Conservation (phyloP, 2,797 vertebrate genomes). For the Pseudochromis fuscus region DNA sequence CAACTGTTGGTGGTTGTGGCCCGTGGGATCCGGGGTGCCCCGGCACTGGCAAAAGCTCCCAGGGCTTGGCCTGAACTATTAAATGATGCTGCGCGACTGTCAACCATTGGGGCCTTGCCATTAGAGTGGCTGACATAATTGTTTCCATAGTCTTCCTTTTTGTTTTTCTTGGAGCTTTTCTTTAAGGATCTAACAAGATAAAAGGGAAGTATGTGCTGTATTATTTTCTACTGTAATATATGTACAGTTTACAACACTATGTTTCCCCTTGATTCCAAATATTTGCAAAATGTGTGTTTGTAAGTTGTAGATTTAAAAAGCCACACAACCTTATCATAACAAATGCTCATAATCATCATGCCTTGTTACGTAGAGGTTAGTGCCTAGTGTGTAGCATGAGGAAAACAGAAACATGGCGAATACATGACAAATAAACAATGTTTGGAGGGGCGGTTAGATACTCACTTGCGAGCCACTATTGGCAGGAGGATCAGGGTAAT, state of each 20-base stretch:
- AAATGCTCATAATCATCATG: neutral
- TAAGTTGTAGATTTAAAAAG: neutral
- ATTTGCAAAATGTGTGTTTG: neutral
- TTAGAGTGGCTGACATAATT: constrained; percentile 14
- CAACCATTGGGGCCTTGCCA: constrained; percentile 20
- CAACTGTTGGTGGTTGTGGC: constrained; percentile 44
- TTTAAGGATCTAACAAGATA: constrained; percentile 53
- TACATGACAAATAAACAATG: neutral
- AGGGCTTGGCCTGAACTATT: neutral
- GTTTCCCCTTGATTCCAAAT: neutral
- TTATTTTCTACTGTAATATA: neutral
- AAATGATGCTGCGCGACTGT: neutral
- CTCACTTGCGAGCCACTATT: constrained; percentile 56
- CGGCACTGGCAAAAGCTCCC: constrained; percentile 9
- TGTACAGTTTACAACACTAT: too few species aligned
- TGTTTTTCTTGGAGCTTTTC: constrained; percentile 46
- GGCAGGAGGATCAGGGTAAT: constrained; percentile 50
- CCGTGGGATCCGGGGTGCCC: constrained; percentile 64
- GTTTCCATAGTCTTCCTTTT: neutral
- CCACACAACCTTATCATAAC: neutral
- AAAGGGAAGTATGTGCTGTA: neutral
- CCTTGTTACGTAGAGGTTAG: neutral
- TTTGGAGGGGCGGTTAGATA: constrained; percentile 2
- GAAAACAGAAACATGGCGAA: neutral
- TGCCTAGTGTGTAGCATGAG: neutral